Base-by-base conservation (phyloP, 2,888 invertebrate genomes). In the Tryphoninae sp. region DNA sequence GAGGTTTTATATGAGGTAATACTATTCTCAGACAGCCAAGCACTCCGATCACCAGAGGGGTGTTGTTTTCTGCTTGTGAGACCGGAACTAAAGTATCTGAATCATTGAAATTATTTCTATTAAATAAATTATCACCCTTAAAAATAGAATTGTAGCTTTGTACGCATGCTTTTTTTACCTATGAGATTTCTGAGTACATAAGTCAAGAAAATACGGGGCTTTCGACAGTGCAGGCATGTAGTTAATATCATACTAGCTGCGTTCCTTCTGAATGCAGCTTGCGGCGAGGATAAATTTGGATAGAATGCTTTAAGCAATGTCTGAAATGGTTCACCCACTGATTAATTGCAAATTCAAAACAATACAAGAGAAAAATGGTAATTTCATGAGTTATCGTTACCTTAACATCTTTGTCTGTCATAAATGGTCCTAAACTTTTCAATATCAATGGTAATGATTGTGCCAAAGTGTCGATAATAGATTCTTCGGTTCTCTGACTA, bases 161-260 rank as follows among this genome's bases (percentile, higher is more conserved):
- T n/a, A 26, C 9, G 26, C 59, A 71, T 49, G 74, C 79, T 82
- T 84, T 81, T 65, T 64, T 83, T 89, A 94, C 94, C 95, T 88
- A 95, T 90, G 62, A 95, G 91, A 84, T 94, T 92, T 80, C 94
- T 94, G 23, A 96, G 93, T n/a, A 96, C 93, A 89, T 96, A 94
- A 1, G 94, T 93, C 82, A 95, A 92, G 92, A 96, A 96, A 84
- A 94, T 92, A 61, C 92, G 91, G 72, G 92, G 92, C 90, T 96
- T 97, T 73, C 96, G 94, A 83, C 95, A 95, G 92, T 97, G 94
- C 81, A 96, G 94, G 92, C 97, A 97, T 75, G 98, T 94, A 80
- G 95, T 94, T 53, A 97, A 94, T 78, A 98, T 95, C 91, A 97
- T 96, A 71, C 94, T 95, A 0, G 97, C 95, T 42, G 97, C 95